phyloP scores from a whole-genome alignment of 2,113 vertebrate species.

The Cynopterus brachyotis region DNA sequence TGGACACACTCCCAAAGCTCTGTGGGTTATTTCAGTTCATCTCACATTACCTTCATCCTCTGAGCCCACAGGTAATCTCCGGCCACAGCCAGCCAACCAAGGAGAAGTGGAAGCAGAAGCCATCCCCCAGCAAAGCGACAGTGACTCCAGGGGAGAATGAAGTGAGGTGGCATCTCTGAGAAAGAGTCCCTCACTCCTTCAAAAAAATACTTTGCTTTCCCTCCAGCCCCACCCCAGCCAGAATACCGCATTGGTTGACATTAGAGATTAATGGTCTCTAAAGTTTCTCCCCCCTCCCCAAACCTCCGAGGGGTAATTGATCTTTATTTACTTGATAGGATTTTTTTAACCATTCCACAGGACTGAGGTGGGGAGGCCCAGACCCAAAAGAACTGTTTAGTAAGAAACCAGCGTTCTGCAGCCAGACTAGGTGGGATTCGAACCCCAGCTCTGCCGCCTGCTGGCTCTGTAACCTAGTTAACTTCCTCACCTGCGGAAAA shows the following conservation, averaged over 20 bases:
- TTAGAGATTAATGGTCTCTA: background rate
- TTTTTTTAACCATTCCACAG: slow-evolving; percentile 39
- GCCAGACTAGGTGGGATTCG: background rate
- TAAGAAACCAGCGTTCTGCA: background rate
- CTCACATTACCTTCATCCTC: background rate
- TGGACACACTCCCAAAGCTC: background rate
- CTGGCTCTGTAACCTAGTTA: background rate
- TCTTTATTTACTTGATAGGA: background rate
- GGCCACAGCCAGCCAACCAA: background rate
- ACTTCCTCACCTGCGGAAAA: background rate
- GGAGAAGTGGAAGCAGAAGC: background rate
- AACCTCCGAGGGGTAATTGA: background rate
- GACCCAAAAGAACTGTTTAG: background rate
- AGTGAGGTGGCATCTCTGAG: background rate
- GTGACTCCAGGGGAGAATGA: background rate
- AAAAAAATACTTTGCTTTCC: background rate
- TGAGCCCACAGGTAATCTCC: background rate
- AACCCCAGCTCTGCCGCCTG: background rate
- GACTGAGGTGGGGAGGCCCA: background rate
- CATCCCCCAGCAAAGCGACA: background rate
- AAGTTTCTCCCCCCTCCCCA: background rate
- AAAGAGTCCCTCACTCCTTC: background rate
- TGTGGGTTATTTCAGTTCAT: background rate
- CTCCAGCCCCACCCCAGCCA: background rate
- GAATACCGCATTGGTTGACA: accelerated